phyloP scores from a whole-genome alignment of 2,797 vertebrate genomes.

The Crocodylus rhombifer region DNA sequence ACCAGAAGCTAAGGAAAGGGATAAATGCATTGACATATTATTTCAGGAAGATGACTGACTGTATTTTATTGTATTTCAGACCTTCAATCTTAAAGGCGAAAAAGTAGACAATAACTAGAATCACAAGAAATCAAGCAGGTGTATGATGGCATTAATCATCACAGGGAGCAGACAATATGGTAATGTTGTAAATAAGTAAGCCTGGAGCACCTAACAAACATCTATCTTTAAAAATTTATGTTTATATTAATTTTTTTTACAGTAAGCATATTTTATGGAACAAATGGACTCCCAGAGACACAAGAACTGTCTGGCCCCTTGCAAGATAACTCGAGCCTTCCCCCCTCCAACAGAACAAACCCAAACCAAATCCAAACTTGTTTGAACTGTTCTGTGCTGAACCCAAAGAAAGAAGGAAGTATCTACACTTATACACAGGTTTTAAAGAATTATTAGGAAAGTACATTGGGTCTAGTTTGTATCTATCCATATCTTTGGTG shows the following conservation, averaged over 20 bases:
- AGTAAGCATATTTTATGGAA: not conserved
- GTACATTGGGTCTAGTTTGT: not conserved
- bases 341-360: not conserved
- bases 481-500: not conserved
- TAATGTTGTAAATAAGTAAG: not conserved
- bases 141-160: not conserved
- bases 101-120: not conserved
- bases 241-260: not conserved
- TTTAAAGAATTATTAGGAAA: not conserved
- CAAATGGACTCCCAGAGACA: not conserved
- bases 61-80: not conserved
- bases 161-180: not conserved
- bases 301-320: not conserved
- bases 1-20: not conserved
- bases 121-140: not conserved
- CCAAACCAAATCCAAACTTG: too few relatives aligned
- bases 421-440: not conserved
- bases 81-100: not conserved
- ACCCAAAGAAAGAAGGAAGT: too few relatives aligned
- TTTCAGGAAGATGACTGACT: not conserved
- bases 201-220: not conserved
- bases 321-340: not conserved
- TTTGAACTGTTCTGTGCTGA: too few relatives aligned
- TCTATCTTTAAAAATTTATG: not conserved
- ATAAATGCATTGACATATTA: not conserved